Base-by-base conservation (phyloP, 2,113 vertebrate genomes). In the Smithornis capensis region DNA sequence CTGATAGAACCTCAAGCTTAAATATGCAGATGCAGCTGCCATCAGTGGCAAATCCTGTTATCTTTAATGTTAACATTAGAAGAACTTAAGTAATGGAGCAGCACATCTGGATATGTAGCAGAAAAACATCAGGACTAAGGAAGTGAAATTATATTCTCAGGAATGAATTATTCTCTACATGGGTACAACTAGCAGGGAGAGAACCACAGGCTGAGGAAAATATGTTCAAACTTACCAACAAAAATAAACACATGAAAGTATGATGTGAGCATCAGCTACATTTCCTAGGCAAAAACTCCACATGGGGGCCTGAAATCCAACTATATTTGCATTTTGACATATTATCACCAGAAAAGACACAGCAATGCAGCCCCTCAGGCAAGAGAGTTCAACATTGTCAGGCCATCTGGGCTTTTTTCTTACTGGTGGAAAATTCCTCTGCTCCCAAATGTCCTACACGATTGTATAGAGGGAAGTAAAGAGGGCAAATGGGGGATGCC, bases 251-350 rank as follows among this genome's bases (percentile, higher is more conserved):
- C 80, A 92, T 71, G 80, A 71, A 94, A 92, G 89, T 89, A 92
- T 76, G 91, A 96, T 94, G 96, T 49, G 95, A 94, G 79, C 73
- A 91, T 88, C 78, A 95, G 83, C 92, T 96, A 84, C 69, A 94
- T 89, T 95, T 96, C 77, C 74, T 64, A 87, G 74, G 89, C 73
- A 94, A 96, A 97, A 84, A 21, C 94, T 91, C 91, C 94, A 94
- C 94, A 92, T 89, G 83, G 91, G 87, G 73, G 77, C 69, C 80
- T 91, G 73, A 94, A 94, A 96, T 81, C 57, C 77, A 89, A 63
- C 94, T 94, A 75, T 93, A 92, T 96, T 93, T 94, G 83, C 87
- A 81, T 94, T 97, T 94, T 96, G 92, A 95, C 89, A 92, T 95
- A 89, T 97, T 96, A 96, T 94, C 94, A 94, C 89, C 77, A 97